Conservation (phyloP, 2,888 invertebrate genomes). For the Timema podura region DNA sequence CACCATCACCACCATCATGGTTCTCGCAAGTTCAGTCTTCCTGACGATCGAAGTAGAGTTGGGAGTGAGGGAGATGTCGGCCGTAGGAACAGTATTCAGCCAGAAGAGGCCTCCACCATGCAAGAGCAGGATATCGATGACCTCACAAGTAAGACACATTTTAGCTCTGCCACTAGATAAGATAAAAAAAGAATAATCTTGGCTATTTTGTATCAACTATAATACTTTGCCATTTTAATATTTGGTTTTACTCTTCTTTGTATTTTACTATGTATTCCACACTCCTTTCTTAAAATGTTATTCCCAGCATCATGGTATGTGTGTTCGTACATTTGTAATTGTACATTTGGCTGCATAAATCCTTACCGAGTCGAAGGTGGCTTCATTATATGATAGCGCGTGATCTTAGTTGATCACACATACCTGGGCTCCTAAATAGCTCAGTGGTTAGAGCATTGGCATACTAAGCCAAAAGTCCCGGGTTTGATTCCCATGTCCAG, state of each 20-base stretch:
- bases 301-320: no score
- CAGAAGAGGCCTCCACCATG: slow-evolving; percentile 69
- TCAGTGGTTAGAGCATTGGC: no score
- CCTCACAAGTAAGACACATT: slow-evolving; percentile 51
- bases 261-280: no score
- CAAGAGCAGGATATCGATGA: slow-evolving; percentile 77
- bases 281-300: no score
- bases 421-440: no score
- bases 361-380: no score
- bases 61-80: slow-evolving; percentile 38
- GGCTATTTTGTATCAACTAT: background rate
- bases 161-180: background rate
- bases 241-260: background rate
- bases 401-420: no score
- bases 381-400: no score
- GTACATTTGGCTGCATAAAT: no score
- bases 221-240: background rate
- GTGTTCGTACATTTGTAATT: no score
- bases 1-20: slow-evolving; percentile 57
- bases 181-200: background rate
- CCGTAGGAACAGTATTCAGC: slow-evolving; percentile 62
- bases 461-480: no score
- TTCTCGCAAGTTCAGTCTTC: slow-evolving; percentile 71
- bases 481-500: no score
- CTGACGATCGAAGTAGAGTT: slow-evolving; percentile 52